Percentiles rank a stretch among this genome's conserved stretches.
Evolutionary conservation across 2,888 invertebrate species (phyloP).

Genomic region (Erannis defoliaria): DNA sequence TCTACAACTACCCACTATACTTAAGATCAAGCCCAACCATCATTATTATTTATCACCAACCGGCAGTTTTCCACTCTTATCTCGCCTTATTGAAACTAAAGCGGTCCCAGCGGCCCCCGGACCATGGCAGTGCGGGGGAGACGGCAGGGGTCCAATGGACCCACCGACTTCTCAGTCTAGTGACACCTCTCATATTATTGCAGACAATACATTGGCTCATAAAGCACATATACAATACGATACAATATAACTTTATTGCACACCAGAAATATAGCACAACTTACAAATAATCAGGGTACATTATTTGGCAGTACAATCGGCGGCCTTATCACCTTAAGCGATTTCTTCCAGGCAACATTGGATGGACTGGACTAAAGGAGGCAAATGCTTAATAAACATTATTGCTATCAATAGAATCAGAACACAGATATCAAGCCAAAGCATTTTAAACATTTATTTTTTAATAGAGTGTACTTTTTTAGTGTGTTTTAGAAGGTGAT

Average conservation of each 20-base stretch:
- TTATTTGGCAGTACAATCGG: too few species aligned
- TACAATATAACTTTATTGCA: too few species aligned
- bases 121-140: not conserved
- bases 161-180: not conserved
- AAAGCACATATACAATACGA: not conserved
- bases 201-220: not conserved
- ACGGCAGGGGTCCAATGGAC: not conserved
- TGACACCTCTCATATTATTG: not conserved
- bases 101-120: constrained; percentile 6
- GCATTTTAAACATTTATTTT: too few species aligned
- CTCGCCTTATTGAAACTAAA: constrained; percentile 20
- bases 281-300: not conserved
- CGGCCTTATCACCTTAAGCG: too few species aligned
- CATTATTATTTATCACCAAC: constrained; percentile 18
- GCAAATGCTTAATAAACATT: too few species aligned
- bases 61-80: constrained; percentile 14
- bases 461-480: too few species aligned
- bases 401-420: too few species aligned
- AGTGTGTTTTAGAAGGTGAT: too few species aligned
- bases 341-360: too few species aligned
- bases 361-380: too few species aligned
- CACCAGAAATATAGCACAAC: not conserved
- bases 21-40: not conserved
- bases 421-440: too few species aligned
- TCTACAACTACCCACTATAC: too few species aligned